Evolutionary conservation across 2,113 vertebrate species (phyloP), one percentile per base, ranked within the genome.

Genomic region (Gymnocephalus cernua): DNA sequence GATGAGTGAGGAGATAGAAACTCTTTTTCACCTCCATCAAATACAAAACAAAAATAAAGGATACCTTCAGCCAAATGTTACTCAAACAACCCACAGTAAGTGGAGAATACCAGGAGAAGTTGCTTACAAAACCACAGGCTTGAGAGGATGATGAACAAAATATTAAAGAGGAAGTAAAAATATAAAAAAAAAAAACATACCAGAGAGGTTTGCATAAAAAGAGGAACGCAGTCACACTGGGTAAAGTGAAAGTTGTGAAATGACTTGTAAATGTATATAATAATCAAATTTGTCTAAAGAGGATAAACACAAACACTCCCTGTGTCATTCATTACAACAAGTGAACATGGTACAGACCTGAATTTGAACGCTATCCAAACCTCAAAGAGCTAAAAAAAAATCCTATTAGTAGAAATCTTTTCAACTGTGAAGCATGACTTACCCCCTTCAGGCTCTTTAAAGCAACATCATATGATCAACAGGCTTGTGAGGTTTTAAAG

Each of bases 381-480:
- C 18, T 56, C 45, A 47, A 58, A 72, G 29, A 66, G 4, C 18
- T 11, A 21, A 59, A 71, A 71, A 15, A 23, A 21, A 59, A 44
- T 50, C 63, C 76, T n/a, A 83, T 77, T 32, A 70, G 15, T 25
- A 80, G 6, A 29, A 83, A 59, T 81, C 45, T 57, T 73, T 74
- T 86, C 7, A 19, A 72, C 5, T 51, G 29, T 74, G 38, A 89
- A 89, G 66, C 38, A 21, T 84, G 83, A 91, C 92, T 92, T 93
- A 93, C 91, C 91, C 86, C 85, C 75, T 80, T 77, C 66, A 56
- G 90, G 86, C 54, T 73, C 74, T 77, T 83, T 69, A 84, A 53
- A 80, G 74, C 77, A 85, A 57, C 86, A 92, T 92, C 89, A 92
- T 91, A 90, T 91, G 91, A 93, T 86, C 85, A 68, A 68, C 56